A percentile compares a stretch with the other conserved stretches of the same genome.
Evolutionary conservation across 2,888 invertebrate species (phyloP).

Genomic region (Hirtodrosophila confusa): DNA sequence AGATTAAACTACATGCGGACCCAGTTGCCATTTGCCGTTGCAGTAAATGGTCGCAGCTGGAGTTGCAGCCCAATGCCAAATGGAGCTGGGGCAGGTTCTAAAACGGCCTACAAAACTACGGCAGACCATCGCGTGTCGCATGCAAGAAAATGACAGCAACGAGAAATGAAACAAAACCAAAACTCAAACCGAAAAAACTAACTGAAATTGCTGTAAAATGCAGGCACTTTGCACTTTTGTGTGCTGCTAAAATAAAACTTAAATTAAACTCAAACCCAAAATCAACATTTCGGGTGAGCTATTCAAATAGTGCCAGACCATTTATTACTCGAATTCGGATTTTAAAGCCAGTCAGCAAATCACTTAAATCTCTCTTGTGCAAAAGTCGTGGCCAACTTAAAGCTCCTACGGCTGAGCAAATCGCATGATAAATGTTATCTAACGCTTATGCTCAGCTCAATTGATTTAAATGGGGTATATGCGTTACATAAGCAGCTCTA

Average conservation of each 20-base stretch:
- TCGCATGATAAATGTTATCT: constrained; percentile 75
- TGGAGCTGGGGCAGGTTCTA: constrained; percentile 14
- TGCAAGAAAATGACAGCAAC: constrained; percentile 71
- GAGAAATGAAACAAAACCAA: constrained; percentile 29
- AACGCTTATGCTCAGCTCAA: constrained; percentile 34
- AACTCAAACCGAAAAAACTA: constrained; percentile 9
- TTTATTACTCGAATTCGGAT: constrained; percentile 66
- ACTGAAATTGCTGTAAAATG: constrained; percentile 69
- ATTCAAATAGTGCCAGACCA: constrained; percentile 67
- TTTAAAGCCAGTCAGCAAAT: constrained; percentile 77
- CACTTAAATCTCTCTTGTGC: constrained; percentile 73
- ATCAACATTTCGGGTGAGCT: constrained; percentile 64
- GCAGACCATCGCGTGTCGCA: constrained; percentile 66
- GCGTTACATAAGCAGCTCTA: neutral
- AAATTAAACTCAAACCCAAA: constrained; percentile 67
- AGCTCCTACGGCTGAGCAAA: constrained; percentile 57
- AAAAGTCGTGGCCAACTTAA: constrained; percentile 78
- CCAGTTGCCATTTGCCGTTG: constrained; percentile 32
- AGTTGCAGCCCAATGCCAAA: constrained; percentile 10
- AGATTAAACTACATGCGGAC: constrained; percentile 67
- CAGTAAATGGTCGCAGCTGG: constrained; percentile 39
- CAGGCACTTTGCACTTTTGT: constrained; percentile 72
- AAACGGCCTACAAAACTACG: constrained; percentile 57
- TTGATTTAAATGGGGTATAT: constrained; percentile 31
- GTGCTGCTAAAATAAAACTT: constrained; percentile 65